These are phyloP conservation scores for Agrochola circellaris DNA, from an alignment of 2,888 invertebrate genomes.

Conservation along the genomic window DNA sequence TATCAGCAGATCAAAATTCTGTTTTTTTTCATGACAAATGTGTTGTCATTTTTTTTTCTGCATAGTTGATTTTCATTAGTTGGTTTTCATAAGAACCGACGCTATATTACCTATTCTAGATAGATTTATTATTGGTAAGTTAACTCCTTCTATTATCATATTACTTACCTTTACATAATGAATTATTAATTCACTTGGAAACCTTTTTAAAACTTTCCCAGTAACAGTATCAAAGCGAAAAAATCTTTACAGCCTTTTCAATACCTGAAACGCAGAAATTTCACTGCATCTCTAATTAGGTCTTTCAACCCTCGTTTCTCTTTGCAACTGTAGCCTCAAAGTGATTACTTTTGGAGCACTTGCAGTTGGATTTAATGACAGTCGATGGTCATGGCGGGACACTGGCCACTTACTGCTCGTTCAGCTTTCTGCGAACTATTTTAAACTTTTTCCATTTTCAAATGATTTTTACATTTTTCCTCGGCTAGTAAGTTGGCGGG, in stretches of 20 bases:
- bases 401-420: slow-evolving; percentile 17
- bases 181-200: neutral
- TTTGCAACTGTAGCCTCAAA: slow-evolving; percentile 18
- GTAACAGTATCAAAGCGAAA: neutral
- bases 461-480: slow-evolving; percentile 29
- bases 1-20: too few species aligned
- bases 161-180: neutral
- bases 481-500: slow-evolving; percentile 8
- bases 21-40: neutral
- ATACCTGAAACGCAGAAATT: neutral
- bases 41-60: too few species aligned
- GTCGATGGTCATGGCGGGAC: slow-evolving; percentile 19
- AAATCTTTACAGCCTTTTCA: neutral
- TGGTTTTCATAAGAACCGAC: too few species aligned
- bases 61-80: too few species aligned
- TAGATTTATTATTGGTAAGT: too few species aligned
- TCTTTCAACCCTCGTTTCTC: neutral
- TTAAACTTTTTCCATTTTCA: slow-evolving; percentile 47
- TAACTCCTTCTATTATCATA: too few species aligned
- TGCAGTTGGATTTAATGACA: slow-evolving; percentile 39
- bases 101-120: too few species aligned
- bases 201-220: neutral
- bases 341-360: slow-evolving; percentile 22
- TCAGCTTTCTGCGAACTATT: slow-evolving; percentile 32
- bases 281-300: slow-evolving; percentile 11